Percentiles rank a stretch among this genome's conserved stretches.
These are phyloP conservation scores for Limosa lapponica DNA, from an alignment of 2,797 vertebrate genomes.

Conservation along the genomic window DNA sequence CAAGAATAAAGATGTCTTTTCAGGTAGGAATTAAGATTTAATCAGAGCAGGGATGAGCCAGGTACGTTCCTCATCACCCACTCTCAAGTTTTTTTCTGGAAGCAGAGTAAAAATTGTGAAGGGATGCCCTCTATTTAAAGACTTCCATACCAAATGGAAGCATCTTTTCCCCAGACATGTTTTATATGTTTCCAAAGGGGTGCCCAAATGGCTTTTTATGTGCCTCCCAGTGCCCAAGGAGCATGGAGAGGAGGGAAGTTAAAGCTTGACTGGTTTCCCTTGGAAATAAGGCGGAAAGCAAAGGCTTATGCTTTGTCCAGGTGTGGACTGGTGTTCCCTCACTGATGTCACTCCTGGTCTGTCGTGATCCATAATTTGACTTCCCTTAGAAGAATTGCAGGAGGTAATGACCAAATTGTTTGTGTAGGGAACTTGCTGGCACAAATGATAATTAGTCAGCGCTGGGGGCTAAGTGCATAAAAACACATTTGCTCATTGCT, in stretches of 20 bases:
- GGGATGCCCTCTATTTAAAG: background rate
- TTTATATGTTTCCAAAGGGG: background rate
- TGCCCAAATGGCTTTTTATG: background rate
- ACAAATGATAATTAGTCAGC: slow-evolving; percentile 21
- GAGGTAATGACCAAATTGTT: slow-evolving; percentile 38
- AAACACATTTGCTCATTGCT: slow-evolving; percentile 41
- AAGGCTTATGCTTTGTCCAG: background rate
- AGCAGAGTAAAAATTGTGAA: background rate
- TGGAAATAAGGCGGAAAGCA: background rate
- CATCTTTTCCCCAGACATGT: background rate
- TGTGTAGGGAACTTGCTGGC: slow-evolving; percentile 5
- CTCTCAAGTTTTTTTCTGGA: background rate
- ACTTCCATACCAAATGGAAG: background rate
- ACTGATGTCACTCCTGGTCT: background rate
- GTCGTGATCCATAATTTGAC: background rate
- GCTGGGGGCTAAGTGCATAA: background rate
- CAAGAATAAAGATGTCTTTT: background rate
- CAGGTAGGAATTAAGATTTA: background rate
- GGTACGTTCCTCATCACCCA: background rate
- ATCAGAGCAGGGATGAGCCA: background rate
- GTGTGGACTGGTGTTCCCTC: background rate
- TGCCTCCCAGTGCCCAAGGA: background rate
- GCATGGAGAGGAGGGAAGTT: background rate
- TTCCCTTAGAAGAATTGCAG: background rate
- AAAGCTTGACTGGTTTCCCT: background rate